phyloP scores from a whole-genome alignment of 1,140 invertebrate species.

The Epicauta chinensis region DNA sequence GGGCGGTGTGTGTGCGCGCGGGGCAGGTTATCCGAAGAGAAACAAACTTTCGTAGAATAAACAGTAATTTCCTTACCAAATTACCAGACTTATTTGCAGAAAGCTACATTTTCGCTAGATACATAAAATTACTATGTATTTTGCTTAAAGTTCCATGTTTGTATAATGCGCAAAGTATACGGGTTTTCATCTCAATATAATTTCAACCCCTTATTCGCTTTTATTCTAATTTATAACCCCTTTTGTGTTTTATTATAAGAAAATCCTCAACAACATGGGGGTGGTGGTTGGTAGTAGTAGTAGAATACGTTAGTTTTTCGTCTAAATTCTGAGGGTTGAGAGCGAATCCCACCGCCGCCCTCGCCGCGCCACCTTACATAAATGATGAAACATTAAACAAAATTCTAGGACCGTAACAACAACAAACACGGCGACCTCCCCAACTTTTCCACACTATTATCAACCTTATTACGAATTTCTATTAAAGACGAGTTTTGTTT shows the following conservation, averaged over 20 bases:
- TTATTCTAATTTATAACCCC: conserved; percentile 7
- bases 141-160: conserved; percentile 34
- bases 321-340: too few relatives aligned
- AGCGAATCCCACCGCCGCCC: neutral
- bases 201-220: conserved; percentile 2
- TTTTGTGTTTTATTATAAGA: neutral
- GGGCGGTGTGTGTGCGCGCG: neutral
- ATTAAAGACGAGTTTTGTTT: conserved; percentile 21
- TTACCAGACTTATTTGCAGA: conserved; percentile 42
- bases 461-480: conserved; percentile 23
- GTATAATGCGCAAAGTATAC: conserved; percentile 33
- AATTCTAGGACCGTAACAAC: conserved; percentile 25
- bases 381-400: conserved; percentile 35
- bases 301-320: too few relatives aligned
- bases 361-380: conserved; percentile 24
- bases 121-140: conserved; percentile 41
- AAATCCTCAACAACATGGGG: too few relatives aligned
- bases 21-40: conserved; percentile 32
- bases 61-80: conserved; percentile 44
- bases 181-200: conserved; percentile 19
- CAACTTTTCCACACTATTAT: conserved; percentile 1
- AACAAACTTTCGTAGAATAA: conserved; percentile 42
- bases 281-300: too few relatives aligned
- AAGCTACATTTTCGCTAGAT: conserved; percentile 37
- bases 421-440: conserved; percentile 3